phyloP scores from a whole-genome alignment of 2,888 invertebrate species.

The Incurvaria masculella region DNA sequence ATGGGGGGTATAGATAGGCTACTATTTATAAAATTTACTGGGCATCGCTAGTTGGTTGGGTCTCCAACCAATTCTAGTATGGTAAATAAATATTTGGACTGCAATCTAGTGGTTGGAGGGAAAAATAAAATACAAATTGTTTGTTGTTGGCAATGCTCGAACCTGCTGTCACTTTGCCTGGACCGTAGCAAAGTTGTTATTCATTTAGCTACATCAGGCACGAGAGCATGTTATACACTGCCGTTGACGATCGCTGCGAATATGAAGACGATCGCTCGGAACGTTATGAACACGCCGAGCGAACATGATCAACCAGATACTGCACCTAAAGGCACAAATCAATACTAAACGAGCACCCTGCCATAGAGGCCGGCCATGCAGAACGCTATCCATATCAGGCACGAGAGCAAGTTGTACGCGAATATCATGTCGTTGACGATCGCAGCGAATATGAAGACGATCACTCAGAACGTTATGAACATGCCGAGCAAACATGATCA shows the following conservation, averaged over 20 bases:
- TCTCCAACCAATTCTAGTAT: too few species aligned
- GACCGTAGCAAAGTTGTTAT: too few species aligned
- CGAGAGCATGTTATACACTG: constrained; percentile 80
- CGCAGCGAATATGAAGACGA: constrained; percentile 80
- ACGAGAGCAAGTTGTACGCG: constrained; percentile 81
- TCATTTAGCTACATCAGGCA: constrained; percentile 79
- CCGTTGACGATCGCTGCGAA: constrained; percentile 89
- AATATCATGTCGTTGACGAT: constrained; percentile 91
- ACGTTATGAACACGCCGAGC: constrained; percentile 76
- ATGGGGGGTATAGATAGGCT: too few species aligned
- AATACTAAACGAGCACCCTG: constrained; percentile 86
- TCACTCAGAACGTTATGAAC: constrained; percentile 72
- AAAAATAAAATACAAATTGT: too few species aligned
- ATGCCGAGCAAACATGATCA: constrained; percentile 82
- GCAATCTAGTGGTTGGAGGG: too few species aligned
- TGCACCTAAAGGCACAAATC: too few species aligned
- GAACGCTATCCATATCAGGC: constrained; percentile 73
- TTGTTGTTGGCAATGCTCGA: too few species aligned
- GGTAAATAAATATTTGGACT: too few species aligned
- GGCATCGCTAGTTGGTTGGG: too few species aligned
- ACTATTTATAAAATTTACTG: too few species aligned
- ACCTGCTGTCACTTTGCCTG: too few species aligned
- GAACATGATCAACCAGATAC: too few species aligned
- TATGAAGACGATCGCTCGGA: constrained; percentile 74
- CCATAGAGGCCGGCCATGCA: constrained; percentile 69